A percentile compares a stretch with the other conserved stretches of the same genome.
Conservation (phyloP, 1,140 invertebrate genomes). For the Drosophila persimilis region DNA sequence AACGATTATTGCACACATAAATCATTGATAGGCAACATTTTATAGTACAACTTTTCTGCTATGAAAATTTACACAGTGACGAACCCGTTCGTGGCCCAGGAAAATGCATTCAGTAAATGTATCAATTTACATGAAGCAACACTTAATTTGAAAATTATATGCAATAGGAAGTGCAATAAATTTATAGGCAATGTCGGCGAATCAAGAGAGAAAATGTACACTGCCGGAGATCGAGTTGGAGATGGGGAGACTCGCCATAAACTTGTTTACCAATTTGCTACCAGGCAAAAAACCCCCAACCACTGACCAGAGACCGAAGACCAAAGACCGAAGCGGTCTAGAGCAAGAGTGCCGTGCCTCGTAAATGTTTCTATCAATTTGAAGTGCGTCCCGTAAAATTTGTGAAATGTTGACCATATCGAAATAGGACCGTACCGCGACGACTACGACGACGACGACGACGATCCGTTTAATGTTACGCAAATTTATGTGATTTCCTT, state of each 20-base stretch:
- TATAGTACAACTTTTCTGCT: slow-evolving; percentile 2
- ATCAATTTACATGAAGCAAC: slow-evolving; percentile 69
- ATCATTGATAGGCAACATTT: background rate
- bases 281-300: slow-evolving; percentile 6
- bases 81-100: too few species aligned
- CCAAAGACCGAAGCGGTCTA: slow-evolving; percentile 11
- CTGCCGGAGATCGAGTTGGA: slow-evolving; percentile 8
- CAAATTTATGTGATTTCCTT: slow-evolving; percentile 74
- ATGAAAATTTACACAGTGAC: too few species aligned
- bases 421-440: slow-evolving; percentile 31
- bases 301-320: slow-evolving; percentile 15
- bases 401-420: slow-evolving; percentile 70
- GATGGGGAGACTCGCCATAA: slow-evolving; percentile 36
- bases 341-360: slow-evolving; percentile 21
- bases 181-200: slow-evolving; percentile 59
- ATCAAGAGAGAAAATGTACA: slow-evolving; percentile 40
- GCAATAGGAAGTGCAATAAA: slow-evolving; percentile 76
- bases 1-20: too few species aligned
- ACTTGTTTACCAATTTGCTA: slow-evolving; percentile 56
- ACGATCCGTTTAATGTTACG: slow-evolving; percentile 73
- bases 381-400: slow-evolving; percentile 75
- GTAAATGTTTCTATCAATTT: slow-evolving; percentile 76
- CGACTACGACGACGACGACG: slow-evolving; percentile 33
- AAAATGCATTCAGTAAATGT: slow-evolving; percentile 46
- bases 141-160: slow-evolving; percentile 77